A percentile compares a stretch with the other conserved stretches of the same genome.
These are phyloP conservation scores for Apeltes quadracus DNA, from an alignment of 2,113 vertebrate species.

Conservation along the genomic window DNA sequence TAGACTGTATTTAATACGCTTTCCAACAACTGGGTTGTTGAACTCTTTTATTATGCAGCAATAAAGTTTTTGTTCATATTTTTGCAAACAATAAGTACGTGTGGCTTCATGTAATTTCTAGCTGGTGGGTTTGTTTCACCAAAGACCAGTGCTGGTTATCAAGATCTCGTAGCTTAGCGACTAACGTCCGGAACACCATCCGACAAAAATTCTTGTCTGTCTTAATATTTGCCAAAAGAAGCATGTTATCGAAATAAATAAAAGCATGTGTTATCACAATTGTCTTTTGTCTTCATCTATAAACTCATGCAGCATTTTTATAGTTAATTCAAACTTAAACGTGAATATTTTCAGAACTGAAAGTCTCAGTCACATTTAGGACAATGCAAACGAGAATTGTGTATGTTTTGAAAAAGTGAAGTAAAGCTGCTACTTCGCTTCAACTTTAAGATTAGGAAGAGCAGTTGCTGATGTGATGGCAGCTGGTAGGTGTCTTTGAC, in stretches of 20 bases:
- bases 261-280: neutral
- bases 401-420: neutral
- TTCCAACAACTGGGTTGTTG: neutral
- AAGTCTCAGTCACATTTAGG: neutral
- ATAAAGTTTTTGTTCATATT: constrained; percentile 24
- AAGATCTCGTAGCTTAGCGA: constrained; percentile 4
- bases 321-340: constrained; percentile 7
- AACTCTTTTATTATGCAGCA: constrained; percentile 51
- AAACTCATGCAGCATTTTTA: constrained; percentile 14
- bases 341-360: neutral
- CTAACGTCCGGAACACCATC: neutral
- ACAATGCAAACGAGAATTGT: neutral
- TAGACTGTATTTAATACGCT: neutral
- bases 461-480: neutral
- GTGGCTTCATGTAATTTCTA: constrained; percentile 2
- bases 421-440: neutral
- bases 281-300: neutral
- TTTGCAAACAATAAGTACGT: constrained; percentile 8
- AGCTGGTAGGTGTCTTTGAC: neutral
- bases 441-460: neutral
- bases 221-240: neutral
- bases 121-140: neutral
- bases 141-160: constrained; percentile 34
- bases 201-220: neutral
- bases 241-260: neutral